Evolutionary conservation across 2,113 vertebrate genomes (phyloP).

Genomic region (Percina caprodes): DNA sequence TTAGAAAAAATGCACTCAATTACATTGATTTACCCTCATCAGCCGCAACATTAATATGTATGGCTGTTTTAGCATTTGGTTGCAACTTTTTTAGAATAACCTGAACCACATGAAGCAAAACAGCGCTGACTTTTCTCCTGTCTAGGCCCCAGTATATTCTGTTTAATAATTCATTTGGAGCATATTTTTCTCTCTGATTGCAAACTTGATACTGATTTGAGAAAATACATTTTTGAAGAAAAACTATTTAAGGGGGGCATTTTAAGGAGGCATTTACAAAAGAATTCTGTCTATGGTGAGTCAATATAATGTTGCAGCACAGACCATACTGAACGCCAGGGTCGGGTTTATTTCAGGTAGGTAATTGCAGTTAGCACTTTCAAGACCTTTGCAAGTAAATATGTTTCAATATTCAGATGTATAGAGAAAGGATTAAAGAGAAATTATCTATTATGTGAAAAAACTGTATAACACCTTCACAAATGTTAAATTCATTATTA

Average conservation of each 20-base stretch:
- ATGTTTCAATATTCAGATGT: too few species aligned
- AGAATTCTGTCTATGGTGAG: not conserved
- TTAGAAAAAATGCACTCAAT: not conserved
- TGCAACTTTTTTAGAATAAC: not conserved
- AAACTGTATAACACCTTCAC: not conserved
- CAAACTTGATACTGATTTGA: not conserved
- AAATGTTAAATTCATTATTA: not conserved
- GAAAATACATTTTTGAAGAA: not conserved
- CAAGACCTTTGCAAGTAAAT: not conserved
- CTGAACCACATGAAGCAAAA: not conserved
- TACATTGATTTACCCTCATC: conserved; percentile 1
- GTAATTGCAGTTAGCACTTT: too few species aligned
- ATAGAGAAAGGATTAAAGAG: not conserved
- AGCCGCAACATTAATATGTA: too few species aligned
- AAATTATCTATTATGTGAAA: not conserved
- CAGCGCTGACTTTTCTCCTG: not conserved
- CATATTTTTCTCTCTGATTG: not conserved
- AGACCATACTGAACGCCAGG: not conserved
- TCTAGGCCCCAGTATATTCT: conserved; percentile 1
- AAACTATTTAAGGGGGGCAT: not conserved
- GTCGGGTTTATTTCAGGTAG: not conserved
- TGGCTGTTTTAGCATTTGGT: not conserved
- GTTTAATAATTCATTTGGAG: conserved; percentile 2
- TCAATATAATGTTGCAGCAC: not conserved
- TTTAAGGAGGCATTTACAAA: not conserved